Conservation (phyloP, 2,113 vertebrate species). For the Willisornis vidua region DNA sequence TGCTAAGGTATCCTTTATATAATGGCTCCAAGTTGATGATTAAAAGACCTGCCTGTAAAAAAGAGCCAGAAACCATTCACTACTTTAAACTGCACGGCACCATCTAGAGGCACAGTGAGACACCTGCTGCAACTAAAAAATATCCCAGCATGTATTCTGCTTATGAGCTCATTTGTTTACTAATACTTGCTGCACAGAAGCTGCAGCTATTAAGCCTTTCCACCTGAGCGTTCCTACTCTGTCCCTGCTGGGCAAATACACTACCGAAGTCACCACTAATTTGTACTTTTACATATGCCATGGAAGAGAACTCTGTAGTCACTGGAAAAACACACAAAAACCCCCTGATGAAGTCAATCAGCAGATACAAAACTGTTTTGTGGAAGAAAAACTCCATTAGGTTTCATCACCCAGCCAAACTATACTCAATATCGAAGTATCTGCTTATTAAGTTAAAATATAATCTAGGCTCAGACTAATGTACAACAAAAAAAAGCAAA, state of each 20-base stretch:
- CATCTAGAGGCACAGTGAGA: constrained; percentile 12
- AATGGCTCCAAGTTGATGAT: not conserved
- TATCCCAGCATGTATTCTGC: not conserved
- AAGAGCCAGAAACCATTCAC: not conserved
- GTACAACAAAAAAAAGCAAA: not conserved
- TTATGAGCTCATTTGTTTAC: not conserved
- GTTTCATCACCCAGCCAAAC: not conserved
- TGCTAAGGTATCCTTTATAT: not conserved
- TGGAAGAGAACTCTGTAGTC: not conserved
- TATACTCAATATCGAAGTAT: not conserved
- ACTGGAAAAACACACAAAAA: not conserved
- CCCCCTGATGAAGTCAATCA: not conserved
- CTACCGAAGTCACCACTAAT: not conserved
- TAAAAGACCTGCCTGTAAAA: not conserved
- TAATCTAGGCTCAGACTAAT: not conserved
- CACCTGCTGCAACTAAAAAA: not conserved
- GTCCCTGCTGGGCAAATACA: not conserved
- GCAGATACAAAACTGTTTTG: not conserved
- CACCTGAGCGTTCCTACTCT: not conserved
- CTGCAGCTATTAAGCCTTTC: not conserved
- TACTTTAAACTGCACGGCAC: not conserved
- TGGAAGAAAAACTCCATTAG: not conserved
- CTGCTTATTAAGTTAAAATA: not conserved
- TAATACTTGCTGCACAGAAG: not conserved
- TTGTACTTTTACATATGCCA: not conserved